A percentile compares a stretch with the other conserved stretches of the same genome.
Conservation (phyloP, 2,797 vertebrate species). For the Buceros bicornis region DNA sequence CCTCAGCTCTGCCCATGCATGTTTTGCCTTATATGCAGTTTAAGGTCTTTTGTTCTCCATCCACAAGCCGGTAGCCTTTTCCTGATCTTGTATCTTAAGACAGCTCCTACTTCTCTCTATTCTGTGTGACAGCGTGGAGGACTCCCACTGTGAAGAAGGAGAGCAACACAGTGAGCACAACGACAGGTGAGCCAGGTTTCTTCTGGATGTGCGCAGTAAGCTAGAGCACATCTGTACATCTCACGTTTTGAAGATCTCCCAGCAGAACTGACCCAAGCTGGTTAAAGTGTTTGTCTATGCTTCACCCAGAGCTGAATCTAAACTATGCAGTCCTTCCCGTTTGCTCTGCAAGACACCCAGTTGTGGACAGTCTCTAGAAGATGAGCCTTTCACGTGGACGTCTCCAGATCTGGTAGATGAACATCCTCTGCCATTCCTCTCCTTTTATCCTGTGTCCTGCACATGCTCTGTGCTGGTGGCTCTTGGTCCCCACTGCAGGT, state of each 20-base stretch:
- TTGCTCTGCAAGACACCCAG: background rate
- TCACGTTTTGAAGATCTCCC: background rate
- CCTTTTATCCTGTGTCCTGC: background rate
- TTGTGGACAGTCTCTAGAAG: background rate
- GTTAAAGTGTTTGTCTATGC: background rate
- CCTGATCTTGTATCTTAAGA: background rate
- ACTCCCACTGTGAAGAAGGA: background rate
- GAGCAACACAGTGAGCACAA: background rate
- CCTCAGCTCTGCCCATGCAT: background rate
- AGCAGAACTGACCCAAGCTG: background rate
- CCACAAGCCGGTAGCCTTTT: background rate
- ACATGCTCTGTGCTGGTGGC: background rate
- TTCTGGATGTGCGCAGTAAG: background rate
- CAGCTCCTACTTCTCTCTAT: background rate
- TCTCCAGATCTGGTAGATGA: background rate
- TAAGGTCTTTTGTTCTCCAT: background rate
- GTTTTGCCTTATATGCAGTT: background rate
- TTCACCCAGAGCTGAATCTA: background rate
- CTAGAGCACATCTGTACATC: background rate
- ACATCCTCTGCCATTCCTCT: background rate
- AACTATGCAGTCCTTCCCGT: background rate
- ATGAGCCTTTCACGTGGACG: background rate
- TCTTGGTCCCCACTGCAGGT: fast-evolving
- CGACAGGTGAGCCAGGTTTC: background rate
- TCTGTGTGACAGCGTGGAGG: background rate